phyloP scores from a whole-genome alignment of 2,888 invertebrate species.

The Rambutsinella grinnellia region DNA sequence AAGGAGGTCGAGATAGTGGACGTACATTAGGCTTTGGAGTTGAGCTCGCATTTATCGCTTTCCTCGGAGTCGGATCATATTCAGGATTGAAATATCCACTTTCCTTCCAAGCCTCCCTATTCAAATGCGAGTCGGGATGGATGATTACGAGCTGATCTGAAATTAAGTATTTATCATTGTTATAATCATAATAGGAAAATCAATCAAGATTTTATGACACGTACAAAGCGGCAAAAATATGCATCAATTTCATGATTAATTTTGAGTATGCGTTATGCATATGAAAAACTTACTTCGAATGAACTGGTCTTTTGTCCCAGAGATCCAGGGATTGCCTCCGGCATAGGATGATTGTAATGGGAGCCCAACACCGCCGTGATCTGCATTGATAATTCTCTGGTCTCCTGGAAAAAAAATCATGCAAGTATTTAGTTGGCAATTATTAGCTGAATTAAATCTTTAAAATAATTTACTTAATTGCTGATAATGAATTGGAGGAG shows the following conservation, averaged over 20 bases:
- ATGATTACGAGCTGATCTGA: slow-evolving; percentile 38
- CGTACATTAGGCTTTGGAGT: background rate
- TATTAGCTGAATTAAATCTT: background rate
- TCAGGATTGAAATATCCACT: slow-evolving; percentile 23
- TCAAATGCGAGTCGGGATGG: slow-evolving; percentile 38
- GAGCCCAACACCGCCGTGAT: slow-evolving; percentile 32
- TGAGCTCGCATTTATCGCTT: background rate
- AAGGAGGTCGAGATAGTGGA: background rate
- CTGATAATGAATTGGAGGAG: background rate
- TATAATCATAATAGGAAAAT: too few species aligned
- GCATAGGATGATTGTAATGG: slow-evolving; percentile 4
- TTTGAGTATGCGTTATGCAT: background rate
- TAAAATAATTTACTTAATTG: background rate
- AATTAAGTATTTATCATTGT: background rate
- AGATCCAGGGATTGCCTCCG: slow-evolving; percentile 38
- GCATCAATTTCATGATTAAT: background rate
- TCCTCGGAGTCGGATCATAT: background rate
- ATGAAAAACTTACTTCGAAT: slow-evolving; percentile 23
- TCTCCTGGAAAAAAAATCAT: slow-evolving; percentile 10
- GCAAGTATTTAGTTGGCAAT: background rate
- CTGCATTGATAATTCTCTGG: slow-evolving; percentile 37
- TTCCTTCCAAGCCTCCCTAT: slow-evolving; percentile 36
- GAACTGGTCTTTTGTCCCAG: slow-evolving; percentile 36
- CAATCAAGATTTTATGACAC: background rate
- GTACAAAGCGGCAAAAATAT: background rate